Evolutionary conservation across 2,888 invertebrate genomes (phyloP).

Genomic region (Seira sanloemensis): DNA sequence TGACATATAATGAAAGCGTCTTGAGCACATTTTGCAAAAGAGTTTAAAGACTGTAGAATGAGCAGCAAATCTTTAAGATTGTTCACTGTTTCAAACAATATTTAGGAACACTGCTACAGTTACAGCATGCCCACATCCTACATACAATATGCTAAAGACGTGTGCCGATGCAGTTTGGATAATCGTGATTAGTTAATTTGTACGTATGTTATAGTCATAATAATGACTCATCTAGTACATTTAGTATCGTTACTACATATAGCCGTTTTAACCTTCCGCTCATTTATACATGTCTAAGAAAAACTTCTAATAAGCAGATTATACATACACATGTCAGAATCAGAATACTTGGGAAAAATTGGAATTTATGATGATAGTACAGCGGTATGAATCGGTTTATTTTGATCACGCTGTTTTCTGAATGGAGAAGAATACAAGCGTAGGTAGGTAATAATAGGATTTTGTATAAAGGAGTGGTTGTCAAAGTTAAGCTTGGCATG

Average conservation of each 20-base stretch:
- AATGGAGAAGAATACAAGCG: not conserved
- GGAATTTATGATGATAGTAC: too few species aligned
- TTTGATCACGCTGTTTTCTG: not conserved
- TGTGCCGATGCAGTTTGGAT: not conserved
- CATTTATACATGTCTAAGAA: too few species aligned
- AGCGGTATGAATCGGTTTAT: too few species aligned
- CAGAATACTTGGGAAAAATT: too few species aligned
- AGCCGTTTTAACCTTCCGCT: too few species aligned
- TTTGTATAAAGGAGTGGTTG: not conserved
- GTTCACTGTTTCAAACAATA: slow-evolving; percentile 28
- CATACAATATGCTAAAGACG: not conserved
- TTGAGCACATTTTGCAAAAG: slow-evolving; percentile 45
- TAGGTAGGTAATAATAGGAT: not conserved
- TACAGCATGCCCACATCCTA: not conserved
- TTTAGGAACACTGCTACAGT: not conserved
- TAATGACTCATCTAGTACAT: not conserved
- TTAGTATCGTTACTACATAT: too few species aligned
- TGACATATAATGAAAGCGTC: slow-evolving; percentile 62
- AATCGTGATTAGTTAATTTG: not conserved
- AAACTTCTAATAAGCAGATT: too few species aligned
- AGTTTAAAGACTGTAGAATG: slow-evolving; percentile 34
- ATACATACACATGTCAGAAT: too few species aligned
- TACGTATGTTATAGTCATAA: not conserved
- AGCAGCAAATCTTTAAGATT: slow-evolving; percentile 33
- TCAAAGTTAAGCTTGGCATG: not conserved